phyloP scores from a whole-genome alignment of 2,113 vertebrate genomes.

The Gallinago undulata region DNA sequence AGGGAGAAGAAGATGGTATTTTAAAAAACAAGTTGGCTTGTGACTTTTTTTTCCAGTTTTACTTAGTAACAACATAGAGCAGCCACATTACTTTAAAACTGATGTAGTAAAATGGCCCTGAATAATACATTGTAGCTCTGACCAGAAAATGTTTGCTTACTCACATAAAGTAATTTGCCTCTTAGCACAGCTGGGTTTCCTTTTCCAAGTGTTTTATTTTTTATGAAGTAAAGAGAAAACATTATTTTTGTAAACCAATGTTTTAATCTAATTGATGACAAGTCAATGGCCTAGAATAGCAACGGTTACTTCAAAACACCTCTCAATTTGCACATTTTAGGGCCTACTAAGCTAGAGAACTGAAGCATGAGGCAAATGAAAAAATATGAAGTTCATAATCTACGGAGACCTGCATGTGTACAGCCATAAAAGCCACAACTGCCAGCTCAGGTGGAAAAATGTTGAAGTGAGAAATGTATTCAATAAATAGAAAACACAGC shows the following conservation, averaged over 20 bases:
- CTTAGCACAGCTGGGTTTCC: slow-evolving; percentile 92
- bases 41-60: slow-evolving; percentile 49
- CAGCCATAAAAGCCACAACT: slow-evolving; percentile 93
- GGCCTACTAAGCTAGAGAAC: slow-evolving; percentile 87
- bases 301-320: slow-evolving; percentile 86
- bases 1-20: not conserved
- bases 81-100: slow-evolving; percentile 82
- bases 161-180: slow-evolving; percentile 90
- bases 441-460: slow-evolving; percentile 99
- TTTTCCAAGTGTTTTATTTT: slow-evolving; percentile 92
- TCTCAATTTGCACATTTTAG: slow-evolving; percentile 94
- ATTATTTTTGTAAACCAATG: slow-evolving; percentile 85
- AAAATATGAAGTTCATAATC: slow-evolving; percentile 85
- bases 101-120: slow-evolving; percentile 85
- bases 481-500: slow-evolving; percentile 99
- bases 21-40: slow-evolving; percentile 37
- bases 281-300: slow-evolving; percentile 83
- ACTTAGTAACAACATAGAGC: slow-evolving; percentile 69
- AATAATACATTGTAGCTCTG: slow-evolving; percentile 92
- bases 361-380: slow-evolving; percentile 89
- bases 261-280: slow-evolving; percentile 90
- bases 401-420: slow-evolving; percentile 81
- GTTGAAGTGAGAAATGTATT: slow-evolving; percentile 98
- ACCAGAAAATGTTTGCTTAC: slow-evolving; percentile 92
- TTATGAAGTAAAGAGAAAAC: slow-evolving; percentile 90